A percentile compares a stretch with the other conserved stretches of the same genome.
phyloP scores from a whole-genome alignment of 2,888 invertebrate species.

The Plemyria rubiginata region DNA sequence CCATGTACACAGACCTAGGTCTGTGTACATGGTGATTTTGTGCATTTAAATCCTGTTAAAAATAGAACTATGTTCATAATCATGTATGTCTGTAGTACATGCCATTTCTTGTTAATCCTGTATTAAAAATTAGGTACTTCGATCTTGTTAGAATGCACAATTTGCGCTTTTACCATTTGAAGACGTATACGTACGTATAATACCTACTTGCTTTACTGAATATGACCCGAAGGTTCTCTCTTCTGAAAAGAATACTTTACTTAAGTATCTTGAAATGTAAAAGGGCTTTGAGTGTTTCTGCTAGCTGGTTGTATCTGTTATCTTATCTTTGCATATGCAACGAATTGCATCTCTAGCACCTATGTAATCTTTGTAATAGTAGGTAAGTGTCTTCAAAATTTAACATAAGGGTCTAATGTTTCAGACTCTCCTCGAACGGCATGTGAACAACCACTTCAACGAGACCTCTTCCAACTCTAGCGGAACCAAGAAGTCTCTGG shows the following conservation, averaged over 20 bases:
- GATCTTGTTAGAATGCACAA: slow-evolving; percentile 34
- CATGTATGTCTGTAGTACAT: slow-evolving; percentile 20
- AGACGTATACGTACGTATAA: too few species aligned
- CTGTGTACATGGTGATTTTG: too few species aligned
- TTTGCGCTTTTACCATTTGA: slow-evolving; percentile 37
- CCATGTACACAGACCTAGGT: too few species aligned
- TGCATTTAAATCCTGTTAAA: too few species aligned
- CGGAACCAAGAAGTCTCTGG: slow-evolving; percentile 88
- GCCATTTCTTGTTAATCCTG: slow-evolving; percentile 10
- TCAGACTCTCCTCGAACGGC: slow-evolving; percentile 93
- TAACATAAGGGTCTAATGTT: slow-evolving; percentile 51
- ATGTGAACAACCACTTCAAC: slow-evolving; percentile 96
- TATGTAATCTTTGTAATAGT: neutral
- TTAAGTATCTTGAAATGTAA: slow-evolving; percentile 16
- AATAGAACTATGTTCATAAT: slow-evolving; percentile 8
- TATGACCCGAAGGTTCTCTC: neutral
- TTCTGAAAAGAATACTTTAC: neutral
- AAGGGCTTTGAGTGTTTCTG: slow-evolving; percentile 19
- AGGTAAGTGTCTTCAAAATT: slow-evolving; percentile 8
- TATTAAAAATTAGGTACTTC: slow-evolving; percentile 7
- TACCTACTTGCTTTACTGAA: neutral
- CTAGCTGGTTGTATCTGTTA: slow-evolving; percentile 28
- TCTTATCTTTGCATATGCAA: neutral
- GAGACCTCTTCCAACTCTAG: slow-evolving; percentile 85
- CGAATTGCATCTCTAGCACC: too few species aligned